A percentile compares a stretch with the other conserved stretches of the same genome.
phyloP scores from a whole-genome alignment of 2,888 invertebrate genomes.

The Ditylenchus weischeri region DNA sequence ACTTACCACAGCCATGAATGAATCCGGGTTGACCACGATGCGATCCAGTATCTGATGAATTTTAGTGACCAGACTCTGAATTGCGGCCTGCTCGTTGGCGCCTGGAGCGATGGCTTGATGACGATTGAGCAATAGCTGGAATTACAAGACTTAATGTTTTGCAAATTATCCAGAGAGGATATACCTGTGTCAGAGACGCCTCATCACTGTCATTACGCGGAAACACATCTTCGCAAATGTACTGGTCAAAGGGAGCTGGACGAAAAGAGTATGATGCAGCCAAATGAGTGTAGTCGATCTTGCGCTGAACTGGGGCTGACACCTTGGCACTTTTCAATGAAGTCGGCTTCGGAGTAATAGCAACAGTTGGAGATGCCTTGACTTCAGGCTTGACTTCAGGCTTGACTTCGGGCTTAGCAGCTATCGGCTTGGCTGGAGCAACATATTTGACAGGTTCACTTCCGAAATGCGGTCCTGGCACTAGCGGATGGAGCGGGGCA shows the following conservation, averaged over 20 bases:
- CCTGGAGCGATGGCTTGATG: slow-evolving; percentile 87
- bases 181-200: slow-evolving; percentile 27
- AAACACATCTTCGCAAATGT: slow-evolving; percentile 33
- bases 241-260: slow-evolving; percentile 39
- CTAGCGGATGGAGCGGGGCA: not conserved
- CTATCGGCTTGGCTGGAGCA: not conserved
- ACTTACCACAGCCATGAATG: slow-evolving; percentile 89
- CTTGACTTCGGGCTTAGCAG: not conserved
- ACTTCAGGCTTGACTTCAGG: too few relatives aligned
- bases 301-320: not conserved
- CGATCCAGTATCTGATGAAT: slow-evolving; percentile 91
- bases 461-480: not conserved
- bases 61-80: slow-evolving; percentile 87
- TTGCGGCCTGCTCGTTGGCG: slow-evolving; percentile 83
- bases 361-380: not conserved
- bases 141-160: slow-evolving; percentile 6
- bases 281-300: not conserved
- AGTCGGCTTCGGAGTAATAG: not conserved
- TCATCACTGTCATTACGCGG: slow-evolving; percentile 31
- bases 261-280: slow-evolving; percentile 5
- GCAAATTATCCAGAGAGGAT: too few relatives aligned
- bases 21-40: slow-evolving; percentile 85
- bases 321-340: not conserved
- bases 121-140: slow-evolving; percentile 81
- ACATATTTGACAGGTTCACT: not conserved